A percentile compares a stretch with the other conserved stretches of the same genome.
Evolutionary conservation across 2,797 vertebrate genomes (phyloP).

Genomic region (Esox lucius): DNA sequence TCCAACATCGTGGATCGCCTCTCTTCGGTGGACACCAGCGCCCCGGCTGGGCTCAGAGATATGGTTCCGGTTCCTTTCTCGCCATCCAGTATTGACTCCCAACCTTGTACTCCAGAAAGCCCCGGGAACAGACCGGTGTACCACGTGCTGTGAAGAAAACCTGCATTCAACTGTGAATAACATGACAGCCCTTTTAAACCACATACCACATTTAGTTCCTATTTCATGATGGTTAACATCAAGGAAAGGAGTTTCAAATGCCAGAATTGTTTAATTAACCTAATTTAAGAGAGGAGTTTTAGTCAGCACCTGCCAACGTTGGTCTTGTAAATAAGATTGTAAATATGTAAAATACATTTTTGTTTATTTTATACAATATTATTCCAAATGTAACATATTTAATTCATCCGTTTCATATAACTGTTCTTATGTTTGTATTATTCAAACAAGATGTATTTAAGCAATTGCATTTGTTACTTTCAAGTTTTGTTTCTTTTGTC

Average conservation of each 20-base stretch:
- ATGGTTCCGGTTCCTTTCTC: conserved; percentile 75
- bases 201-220: conserved; percentile 33
- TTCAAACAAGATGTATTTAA: conserved; percentile 69
- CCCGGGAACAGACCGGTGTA: conserved; percentile 84
- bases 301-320: conserved; percentile 36
- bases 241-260: conserved; percentile 16
- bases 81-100: conserved; percentile 79
- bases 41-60: conserved; percentile 66
- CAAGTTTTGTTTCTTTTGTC: conserved; percentile 28
- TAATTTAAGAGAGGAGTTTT: conserved; percentile 8
- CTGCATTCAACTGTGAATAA: background rate
- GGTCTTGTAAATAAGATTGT: conserved; percentile 77
- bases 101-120: conserved; percentile 82
- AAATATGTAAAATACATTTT: conserved; percentile 81
- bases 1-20: conserved; percentile 97
- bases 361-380: conserved; percentile 67
- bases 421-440: conserved; percentile 42
- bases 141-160: conserved; percentile 85
- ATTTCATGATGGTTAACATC: background rate
- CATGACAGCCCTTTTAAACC: background rate
- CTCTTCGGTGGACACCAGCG: conserved; percentile 77
- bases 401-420: conserved; percentile 56
- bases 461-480: conserved; percentile 41
- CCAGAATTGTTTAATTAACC: background rate
- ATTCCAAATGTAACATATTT: conserved; percentile 72